Conservation (phyloP, 1,140 invertebrate genomes). For the Pogonognathellus flavescens region DNA sequence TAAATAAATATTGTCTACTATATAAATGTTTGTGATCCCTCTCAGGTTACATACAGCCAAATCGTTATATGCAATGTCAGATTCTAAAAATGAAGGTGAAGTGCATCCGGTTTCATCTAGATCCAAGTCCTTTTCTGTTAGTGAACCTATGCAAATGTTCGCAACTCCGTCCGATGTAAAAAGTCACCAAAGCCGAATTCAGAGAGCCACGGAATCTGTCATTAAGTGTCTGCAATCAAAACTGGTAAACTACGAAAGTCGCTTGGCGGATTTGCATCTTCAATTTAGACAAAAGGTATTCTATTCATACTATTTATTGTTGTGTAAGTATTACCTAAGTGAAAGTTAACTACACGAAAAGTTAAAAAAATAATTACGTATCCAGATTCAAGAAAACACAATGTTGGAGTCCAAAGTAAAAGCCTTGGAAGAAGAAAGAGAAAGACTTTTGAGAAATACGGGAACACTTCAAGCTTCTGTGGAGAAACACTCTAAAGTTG, state of each 20-base stretch:
- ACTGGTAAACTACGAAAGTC: slow-evolving; percentile 61
- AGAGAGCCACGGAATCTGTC: slow-evolving; percentile 66
- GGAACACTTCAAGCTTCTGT: slow-evolving; percentile 53
- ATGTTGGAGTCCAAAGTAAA: slow-evolving; percentile 64
- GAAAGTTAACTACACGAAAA: background rate
- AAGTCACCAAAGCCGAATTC: slow-evolving; percentile 55
- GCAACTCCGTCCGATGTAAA: background rate
- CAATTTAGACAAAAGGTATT: slow-evolving; percentile 64
- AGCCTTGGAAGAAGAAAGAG: slow-evolving; percentile 64
- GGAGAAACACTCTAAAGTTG: slow-evolving; percentile 57
- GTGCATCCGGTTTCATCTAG: background rate
- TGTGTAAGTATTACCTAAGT: background rate
- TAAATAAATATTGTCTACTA: too few relatives aligned
- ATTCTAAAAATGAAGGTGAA: background rate
- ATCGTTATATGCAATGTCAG: background rate
- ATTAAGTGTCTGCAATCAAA: slow-evolving; percentile 64
- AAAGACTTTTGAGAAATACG: slow-evolving; percentile 58
- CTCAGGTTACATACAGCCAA: background rate
- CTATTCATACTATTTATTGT: background rate
- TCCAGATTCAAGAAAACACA: slow-evolving; percentile 66
- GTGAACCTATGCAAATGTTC: background rate
- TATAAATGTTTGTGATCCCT: too few relatives aligned
- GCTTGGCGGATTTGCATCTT: slow-evolving; percentile 63
- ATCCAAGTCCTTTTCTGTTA: background rate
- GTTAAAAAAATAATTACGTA: background rate